Percentiles rank a stretch among this genome's conserved stretches.
Conservation (phyloP, 2,888 invertebrate species). For the Masnerella sp. region DNA sequence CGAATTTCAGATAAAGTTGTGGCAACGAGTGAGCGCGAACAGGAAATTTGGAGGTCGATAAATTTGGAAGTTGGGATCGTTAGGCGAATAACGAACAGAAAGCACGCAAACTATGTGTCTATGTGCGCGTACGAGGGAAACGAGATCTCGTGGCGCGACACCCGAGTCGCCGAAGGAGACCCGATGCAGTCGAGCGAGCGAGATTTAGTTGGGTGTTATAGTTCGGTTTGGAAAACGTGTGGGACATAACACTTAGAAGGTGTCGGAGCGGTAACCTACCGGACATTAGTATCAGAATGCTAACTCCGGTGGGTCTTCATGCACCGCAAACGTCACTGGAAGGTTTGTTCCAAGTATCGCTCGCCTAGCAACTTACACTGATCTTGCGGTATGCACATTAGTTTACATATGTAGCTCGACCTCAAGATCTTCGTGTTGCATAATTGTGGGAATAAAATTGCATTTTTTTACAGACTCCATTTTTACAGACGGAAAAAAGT, state of each 20-base stretch:
- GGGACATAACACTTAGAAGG: constrained; percentile 73
- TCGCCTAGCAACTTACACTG: constrained; percentile 41
- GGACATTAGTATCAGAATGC: constrained; percentile 67
- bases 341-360: constrained; percentile 49
- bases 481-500: too few relatives aligned
- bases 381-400: constrained; percentile 51
- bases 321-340: constrained; percentile 59
- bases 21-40: not conserved
- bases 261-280: constrained; percentile 67
- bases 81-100: constrained; percentile 31
- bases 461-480: too few relatives aligned
- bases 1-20: not conserved
- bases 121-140: constrained; percentile 55
- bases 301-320: constrained; percentile 66
- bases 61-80: constrained; percentile 25
- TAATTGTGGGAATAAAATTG: constrained; percentile 33
- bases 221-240: constrained; percentile 57
- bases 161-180: constrained; percentile 69
- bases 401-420: constrained; percentile 43
- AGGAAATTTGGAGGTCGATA: constrained; percentile 16
- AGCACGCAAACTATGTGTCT: constrained; percentile 49
- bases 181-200: constrained; percentile 63
- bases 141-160: constrained; percentile 71
- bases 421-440: constrained; percentile 18
- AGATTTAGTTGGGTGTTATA: constrained; percentile 67